phyloP scores from a whole-genome alignment of 2,797 vertebrate species.

The Melanogrammus aeglefinus region DNA sequence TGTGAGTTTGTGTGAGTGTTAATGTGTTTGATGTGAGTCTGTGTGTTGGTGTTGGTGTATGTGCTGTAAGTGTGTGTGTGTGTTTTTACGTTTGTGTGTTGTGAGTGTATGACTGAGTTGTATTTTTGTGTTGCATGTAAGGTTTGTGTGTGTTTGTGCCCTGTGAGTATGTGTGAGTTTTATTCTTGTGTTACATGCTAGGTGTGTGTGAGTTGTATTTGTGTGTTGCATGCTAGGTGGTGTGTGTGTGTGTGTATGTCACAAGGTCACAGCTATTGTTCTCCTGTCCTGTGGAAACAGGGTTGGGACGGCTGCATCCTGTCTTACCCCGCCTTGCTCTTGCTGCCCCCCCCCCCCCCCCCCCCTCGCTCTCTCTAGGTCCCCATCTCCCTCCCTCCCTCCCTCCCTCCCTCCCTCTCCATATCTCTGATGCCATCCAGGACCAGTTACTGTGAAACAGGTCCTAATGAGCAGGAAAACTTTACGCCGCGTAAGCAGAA shows the following conservation, averaged over 20 bases:
- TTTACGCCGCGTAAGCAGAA: conserved; percentile 70
- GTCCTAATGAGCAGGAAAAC: conserved; percentile 65
- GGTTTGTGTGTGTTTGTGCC: not conserved
- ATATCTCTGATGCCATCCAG: conserved; percentile 51
- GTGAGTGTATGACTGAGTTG: too few species aligned
- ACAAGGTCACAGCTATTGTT: conserved; percentile 81
- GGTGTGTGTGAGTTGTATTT: not conserved
- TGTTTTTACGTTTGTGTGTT: too few species aligned
- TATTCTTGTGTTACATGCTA: not conserved
- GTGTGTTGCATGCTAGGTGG: not conserved
- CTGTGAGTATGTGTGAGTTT: not conserved
- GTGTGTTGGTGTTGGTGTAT: too few species aligned
- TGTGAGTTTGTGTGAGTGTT: too few species aligned
- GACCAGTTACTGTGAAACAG: conserved; percentile 53
- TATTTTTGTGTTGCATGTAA: too few species aligned
- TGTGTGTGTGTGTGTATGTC: conserved; percentile 55
- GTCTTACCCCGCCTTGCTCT: conserved; percentile 33
- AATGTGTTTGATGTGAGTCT: too few species aligned
- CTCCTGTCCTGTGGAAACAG: conserved; percentile 77
- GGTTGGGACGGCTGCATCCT: conserved; percentile 79
- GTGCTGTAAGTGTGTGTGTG: too few species aligned
- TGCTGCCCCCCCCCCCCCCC: conserved; percentile 10
- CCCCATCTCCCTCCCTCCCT: conserved; percentile 26
- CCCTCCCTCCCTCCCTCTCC: conserved; percentile 16
- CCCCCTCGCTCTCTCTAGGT: conserved; percentile 16